phyloP scores from a whole-genome alignment of 2,797 vertebrate genomes.

The Protosalanx chinensis region DNA sequence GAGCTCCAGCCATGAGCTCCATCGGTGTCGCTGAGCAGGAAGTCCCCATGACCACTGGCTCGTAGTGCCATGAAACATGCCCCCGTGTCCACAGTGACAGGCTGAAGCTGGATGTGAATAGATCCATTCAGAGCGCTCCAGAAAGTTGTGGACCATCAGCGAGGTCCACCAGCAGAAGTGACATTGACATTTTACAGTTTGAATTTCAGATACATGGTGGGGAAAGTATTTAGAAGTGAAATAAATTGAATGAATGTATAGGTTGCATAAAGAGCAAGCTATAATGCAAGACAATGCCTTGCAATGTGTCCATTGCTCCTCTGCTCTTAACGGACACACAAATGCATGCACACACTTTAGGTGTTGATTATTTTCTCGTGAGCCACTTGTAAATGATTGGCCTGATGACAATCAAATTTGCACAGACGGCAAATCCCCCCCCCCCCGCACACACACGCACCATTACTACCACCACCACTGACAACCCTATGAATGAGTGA shows the following conservation, averaged over 20 bases:
- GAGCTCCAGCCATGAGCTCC: conserved; percentile 10
- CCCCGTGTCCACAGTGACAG: conserved; percentile 46
- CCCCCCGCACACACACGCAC: conserved; percentile 10
- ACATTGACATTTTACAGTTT: not conserved
- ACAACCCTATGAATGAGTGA: not conserved
- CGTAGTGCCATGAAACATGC: conserved; percentile 53
- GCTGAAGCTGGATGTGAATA: conserved; percentile 2
- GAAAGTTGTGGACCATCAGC: not conserved
- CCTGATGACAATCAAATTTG: conserved; percentile 37
- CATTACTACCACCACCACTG: conserved; percentile 13
- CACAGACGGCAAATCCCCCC: conserved; percentile 20
- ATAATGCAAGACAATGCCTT: too few relatives aligned
- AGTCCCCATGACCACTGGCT: conserved; percentile 38
- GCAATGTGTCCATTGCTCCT: conserved; percentile 18
- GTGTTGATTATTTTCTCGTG: conserved; percentile 20
- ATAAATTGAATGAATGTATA: too few relatives aligned
- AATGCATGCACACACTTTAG: conserved; percentile 18
- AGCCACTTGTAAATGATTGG: conserved; percentile 50
- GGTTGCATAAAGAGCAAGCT: too few relatives aligned
- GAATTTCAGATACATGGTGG: too few relatives aligned
- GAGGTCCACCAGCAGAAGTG: not conserved
- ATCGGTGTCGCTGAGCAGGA: conserved; percentile 35
- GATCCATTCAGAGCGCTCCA: conserved; percentile 27
- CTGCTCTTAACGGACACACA: conserved; percentile 17
- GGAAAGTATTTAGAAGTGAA: too few relatives aligned